These are phyloP conservation scores for Lates calcarifer DNA, from an alignment of 2,113 vertebrate species.

Conservation along the genomic window DNA sequence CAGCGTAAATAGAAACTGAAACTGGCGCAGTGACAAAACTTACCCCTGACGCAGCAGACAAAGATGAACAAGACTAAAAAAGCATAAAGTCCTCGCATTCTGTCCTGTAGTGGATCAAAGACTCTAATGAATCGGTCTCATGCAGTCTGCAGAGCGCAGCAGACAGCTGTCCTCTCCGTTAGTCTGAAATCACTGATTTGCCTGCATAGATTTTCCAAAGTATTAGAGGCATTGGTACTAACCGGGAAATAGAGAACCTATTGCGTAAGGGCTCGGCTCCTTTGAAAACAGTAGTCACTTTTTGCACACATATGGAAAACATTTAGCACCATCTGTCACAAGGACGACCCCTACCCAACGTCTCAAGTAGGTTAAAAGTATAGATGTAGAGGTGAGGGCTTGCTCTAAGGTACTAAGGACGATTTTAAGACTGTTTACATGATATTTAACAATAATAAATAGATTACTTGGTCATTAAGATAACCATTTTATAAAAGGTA, in stretches of 20 bases:
- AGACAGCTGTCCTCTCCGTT: constrained; percentile 3
- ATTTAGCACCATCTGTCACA: constrained; percentile 81
- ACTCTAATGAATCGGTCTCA: background rate
- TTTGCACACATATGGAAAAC: constrained; percentile 83
- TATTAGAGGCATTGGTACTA: constrained; percentile 32
- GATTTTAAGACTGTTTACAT: background rate
- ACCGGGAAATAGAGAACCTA: constrained; percentile 44
- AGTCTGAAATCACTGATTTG: constrained; percentile 34
- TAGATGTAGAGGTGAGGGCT: constrained; percentile 8
- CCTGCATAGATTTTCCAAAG: constrained; percentile 33
- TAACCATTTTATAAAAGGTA: background rate
- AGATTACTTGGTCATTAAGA: background rate
- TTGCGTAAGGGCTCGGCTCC: constrained; percentile 69
- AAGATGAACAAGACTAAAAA: constrained; percentile 61
- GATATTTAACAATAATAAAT: constrained; percentile 5
- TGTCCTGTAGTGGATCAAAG: constrained; percentile 23
- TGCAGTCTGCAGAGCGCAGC: constrained; percentile 23
- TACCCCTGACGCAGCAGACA: constrained; percentile 64
- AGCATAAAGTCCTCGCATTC: constrained; percentile 65
- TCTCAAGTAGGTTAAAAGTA: constrained; percentile 24
- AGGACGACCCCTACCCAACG: constrained; percentile 57
- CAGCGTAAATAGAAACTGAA: background rate
- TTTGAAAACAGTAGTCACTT: constrained; percentile 67
- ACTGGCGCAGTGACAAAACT: constrained; percentile 39
- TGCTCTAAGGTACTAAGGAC: constrained; percentile 13